Base-by-base conservation (phyloP, 2,113 vertebrate species). In the Andinoacara biseriatus region DNA sequence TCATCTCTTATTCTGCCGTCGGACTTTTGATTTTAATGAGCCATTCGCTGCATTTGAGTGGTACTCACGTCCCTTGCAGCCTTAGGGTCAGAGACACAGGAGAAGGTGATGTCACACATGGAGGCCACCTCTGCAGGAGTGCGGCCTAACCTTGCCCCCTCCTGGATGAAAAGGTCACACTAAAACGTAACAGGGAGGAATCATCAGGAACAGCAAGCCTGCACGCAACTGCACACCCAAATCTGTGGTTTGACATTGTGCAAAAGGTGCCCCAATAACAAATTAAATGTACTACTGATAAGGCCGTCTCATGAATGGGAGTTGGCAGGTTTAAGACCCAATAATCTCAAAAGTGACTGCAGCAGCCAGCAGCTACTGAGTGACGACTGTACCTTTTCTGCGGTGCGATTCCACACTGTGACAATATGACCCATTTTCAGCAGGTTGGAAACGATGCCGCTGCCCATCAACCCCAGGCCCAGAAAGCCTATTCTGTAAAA, bases 161-260 rank as follows among this genome's bases (percentile, higher is more conserved):
- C 98, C 94, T 99, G 98, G 95, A 99, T 97, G 96, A 99, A 99
- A 93, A 98, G 94, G 96, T 99, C 98, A 91, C 98, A 99, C 98
- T 99, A 96, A 90, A 80, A 96, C 94, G 80, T 0, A 83, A 29
- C 29, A 40, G n/a, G 22, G 1, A 58, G 15, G 1, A 26, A 18
- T 61, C 17, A 26, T 61, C 22, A 57, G 59, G 22, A 52, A 8
- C 58, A 54, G 0, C 29, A 58, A 6, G 22, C 22, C 22, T 15
- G 2, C 52, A 9, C 35, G 22, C 52, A 56, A 8, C 22, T 3
- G 10, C 9, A 22, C 46, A 49, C 46, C 1, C 5, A 33, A 2
- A 33, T 7, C 31, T 33, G 31, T 13, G 40, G 13, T 13, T 4
- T 43, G 40, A 43, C 40, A 13, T 43, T 43, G 4, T 43, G 11